Evolutionary conservation across 2,113 vertebrate species (phyloP), one percentile per base, ranked within the genome.

Genomic region (Toxostoma redivivum): DNA sequence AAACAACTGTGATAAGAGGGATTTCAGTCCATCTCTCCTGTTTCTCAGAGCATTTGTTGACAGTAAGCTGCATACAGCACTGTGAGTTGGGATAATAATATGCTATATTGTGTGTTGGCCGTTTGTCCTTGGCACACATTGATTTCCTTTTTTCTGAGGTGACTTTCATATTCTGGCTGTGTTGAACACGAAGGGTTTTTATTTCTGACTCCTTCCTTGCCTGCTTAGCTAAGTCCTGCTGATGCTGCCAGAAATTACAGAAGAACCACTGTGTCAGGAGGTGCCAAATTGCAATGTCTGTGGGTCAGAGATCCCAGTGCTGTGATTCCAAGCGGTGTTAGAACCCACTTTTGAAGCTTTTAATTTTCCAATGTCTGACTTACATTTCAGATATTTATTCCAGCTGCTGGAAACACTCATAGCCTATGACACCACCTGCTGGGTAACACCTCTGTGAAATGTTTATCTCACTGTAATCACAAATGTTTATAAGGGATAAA

Each of bases 281-380:
- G 64, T 31, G 27, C 54, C 54, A 92, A 67, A 83, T 1, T 67
- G 23, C 38, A 54, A 20, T 14, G 38, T 25, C 11, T 3, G 4
- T 7, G 6, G 40, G 54, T 60, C 83, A 91, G 53, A 80, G 20
- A 62, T 45, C 38, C 33, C 67, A 86, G 38, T 30, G 62, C 40
- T 71, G 47, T 0, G 0, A 70, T 53, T 69, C 28, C 50, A 88
- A 56, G 20, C 1, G 3, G 5, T 2, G 1, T 12, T 66, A 81
- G 93, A 91, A 47, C 21, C 42, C 24, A 30, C 42, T 79, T 44
- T 8, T 8, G 31, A 48, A 57, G 16, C 61, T 85, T 69, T 92
- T 33, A 33, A 10, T 56, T 72, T 88, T 65, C 40, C 48, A 69
- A 58, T 45, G 14, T 56, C 35, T 82, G 66, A 86, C 21, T 71